These are phyloP conservation scores for Isoperla grammatica DNA, from an alignment of 2,888 invertebrate genomes.

Conservation along the genomic window DNA sequence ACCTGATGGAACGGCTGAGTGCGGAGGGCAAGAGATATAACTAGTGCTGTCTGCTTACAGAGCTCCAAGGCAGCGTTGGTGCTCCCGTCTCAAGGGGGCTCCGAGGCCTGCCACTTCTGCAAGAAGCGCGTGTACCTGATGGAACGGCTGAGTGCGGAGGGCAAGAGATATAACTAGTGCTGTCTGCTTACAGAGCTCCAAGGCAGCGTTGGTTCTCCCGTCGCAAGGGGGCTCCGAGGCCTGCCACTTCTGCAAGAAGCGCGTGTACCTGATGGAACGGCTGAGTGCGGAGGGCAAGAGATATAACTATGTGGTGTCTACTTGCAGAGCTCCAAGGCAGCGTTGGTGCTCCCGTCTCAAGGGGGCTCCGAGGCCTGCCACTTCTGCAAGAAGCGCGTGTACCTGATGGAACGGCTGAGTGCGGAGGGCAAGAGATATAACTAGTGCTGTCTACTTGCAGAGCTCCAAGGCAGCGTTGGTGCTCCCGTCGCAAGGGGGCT, in stretches of 20 bases:
- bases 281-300: too few species aligned
- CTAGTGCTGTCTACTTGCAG: slow-evolving; percentile 45
- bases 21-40: slow-evolving; percentile 86
- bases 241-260: too few species aligned
- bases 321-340: slow-evolving; percentile 53
- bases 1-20: slow-evolving; percentile 85
- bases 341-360: slow-evolving; percentile 56
- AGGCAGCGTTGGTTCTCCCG: too few species aligned
- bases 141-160: slow-evolving; percentile 85
- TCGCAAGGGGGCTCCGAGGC: too few species aligned
- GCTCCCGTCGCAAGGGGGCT: slow-evolving; percentile 60
- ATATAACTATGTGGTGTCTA: too few species aligned
- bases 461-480: slow-evolving; percentile 54
- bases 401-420: slow-evolving; percentile 85
- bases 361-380: slow-evolving; percentile 71
- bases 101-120: slow-evolving; percentile 83
- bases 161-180: too few species aligned
- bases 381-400: slow-evolving; percentile 88
- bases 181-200: too few species aligned
- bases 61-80: slow-evolving; percentile 54
- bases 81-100: slow-evolving; percentile 60
- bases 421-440: slow-evolving; percentile 86
- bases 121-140: slow-evolving; percentile 88
- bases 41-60: slow-evolving; percentile 45
- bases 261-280: too few species aligned